These are phyloP conservation scores for Limosa lapponica DNA, from an alignment of 2,797 vertebrate species.

Conservation along the genomic window DNA sequence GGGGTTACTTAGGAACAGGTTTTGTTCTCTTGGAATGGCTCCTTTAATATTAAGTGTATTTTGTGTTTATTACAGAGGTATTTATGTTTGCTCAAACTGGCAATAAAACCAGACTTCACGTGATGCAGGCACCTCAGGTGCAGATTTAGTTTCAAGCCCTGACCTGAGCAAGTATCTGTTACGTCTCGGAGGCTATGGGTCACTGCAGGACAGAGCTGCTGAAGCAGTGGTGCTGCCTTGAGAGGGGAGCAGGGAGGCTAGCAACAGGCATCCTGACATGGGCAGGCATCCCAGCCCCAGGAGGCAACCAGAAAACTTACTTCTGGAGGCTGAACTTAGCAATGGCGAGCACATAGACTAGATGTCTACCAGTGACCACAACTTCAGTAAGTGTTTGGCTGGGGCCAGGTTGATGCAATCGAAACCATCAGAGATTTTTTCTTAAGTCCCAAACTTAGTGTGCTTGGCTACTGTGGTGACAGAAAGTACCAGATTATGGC, in stretches of 20 bases:
- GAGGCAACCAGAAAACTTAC: neutral
- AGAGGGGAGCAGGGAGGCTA: neutral
- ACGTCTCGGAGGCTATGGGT: neutral
- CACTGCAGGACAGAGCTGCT: neutral
- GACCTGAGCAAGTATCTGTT: neutral
- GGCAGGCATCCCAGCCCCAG: neutral
- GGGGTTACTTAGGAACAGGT: neutral
- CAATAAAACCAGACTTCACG: neutral
- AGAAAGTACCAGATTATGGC: neutral
- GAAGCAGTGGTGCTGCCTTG: neutral
- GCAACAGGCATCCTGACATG: neutral
- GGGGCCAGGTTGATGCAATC: neutral
- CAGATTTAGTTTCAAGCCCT: constrained; percentile 31
- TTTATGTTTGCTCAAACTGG: neutral
- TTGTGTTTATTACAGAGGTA: constrained; percentile 14
- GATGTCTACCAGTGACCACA: neutral
- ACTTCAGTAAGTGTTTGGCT: neutral
- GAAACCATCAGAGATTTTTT: neutral
- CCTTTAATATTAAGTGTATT: constrained; percentile 39
- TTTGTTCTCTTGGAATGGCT: constrained; percentile 8
- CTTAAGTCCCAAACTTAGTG: neutral
- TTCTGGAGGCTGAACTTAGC: neutral
- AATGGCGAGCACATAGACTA: neutral
- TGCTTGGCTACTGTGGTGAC: neutral
- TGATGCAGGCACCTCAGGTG: neutral